Base-by-base conservation (phyloP, 2,113 vertebrate species). In the Lamprologus tigripictilis region DNA sequence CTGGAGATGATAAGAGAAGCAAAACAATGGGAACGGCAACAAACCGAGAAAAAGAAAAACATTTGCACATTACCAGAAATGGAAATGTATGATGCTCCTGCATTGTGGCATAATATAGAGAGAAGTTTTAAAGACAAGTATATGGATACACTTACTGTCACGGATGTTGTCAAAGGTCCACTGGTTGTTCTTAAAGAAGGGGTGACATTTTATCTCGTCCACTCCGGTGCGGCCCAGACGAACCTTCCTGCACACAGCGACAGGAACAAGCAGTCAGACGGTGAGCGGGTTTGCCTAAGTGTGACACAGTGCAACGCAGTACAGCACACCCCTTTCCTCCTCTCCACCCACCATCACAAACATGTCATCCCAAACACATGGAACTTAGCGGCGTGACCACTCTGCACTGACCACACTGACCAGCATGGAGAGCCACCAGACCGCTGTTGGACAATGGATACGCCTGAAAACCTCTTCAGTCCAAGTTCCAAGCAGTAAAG, bases 121-220 rank as follows among this genome's bases (percentile, higher is more conserved):
- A 66, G 61, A 68, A 13, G 33, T 37, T 68, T 37, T 68, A 68
- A 68, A 40, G 63, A 40, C 35, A 57, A 63, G 86, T 71, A 71
- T n/a, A 4, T 19, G 68, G 16, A 61, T 12, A 76, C 90, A 97
- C 98, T 98, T 97, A 99, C 98, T 98, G 54, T 99, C 98, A 96
- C 98, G 96, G 92, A 99, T 99, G 95, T 96, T 99, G 94, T 98
- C 97, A 96, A 99, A 99, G 89, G 97, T 98, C 99, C 99, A 99
- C 79, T 99, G 98, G 90, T 99, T 97, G 53, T 98, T 99, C 95
- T 97, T 98, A 96, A 99, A 99, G 95, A 99, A 99, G 88, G 96
- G 96, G 83, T 99, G 98, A 85, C 96, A 93, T 92, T 99, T 99
- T 92, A 99, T 98, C 94, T 99, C 98, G 94, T 98, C 98, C 89